Percentiles rank a stretch among this genome's conserved stretches.
phyloP scores from a whole-genome alignment of 2,797 vertebrate genomes.

The Alfaro cultratus region DNA sequence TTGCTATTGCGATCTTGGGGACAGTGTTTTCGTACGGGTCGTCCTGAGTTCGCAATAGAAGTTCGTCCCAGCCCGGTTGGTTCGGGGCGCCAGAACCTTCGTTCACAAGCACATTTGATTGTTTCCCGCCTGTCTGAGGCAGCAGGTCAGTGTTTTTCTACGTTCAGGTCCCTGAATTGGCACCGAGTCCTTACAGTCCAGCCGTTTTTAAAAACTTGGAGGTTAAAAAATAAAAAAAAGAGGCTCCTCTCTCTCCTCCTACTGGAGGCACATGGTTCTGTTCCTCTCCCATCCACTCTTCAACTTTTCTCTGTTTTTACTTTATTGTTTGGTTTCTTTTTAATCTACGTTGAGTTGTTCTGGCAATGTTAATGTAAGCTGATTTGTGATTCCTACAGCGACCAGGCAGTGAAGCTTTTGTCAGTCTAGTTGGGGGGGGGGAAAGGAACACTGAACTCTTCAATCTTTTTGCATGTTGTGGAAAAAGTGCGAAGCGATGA shows the following conservation, averaged over 20 bases:
- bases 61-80: conserved; percentile 26
- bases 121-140: conserved; percentile 41
- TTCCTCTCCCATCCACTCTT: conserved; percentile 60
- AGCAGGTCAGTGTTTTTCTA: conserved; percentile 52
- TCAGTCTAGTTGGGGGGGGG: conserved; percentile 47
- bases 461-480: conserved; percentile 79
- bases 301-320: conserved; percentile 43
- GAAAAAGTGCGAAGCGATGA: conserved; percentile 63
- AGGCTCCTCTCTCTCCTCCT: conserved; percentile 49
- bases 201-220: conserved; percentile 11
- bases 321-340: conserved; percentile 35
- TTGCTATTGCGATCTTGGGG: conserved; percentile 47
- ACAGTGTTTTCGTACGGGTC: conserved; percentile 5
- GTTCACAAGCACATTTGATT: conserved; percentile 68
- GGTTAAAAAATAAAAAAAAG: conserved; percentile 8
- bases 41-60: conserved; percentile 42
- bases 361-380: conserved; percentile 77
- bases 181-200: conserved; percentile 22
- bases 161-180: conserved; percentile 46
- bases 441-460: conserved; percentile 70
- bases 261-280: conserved; percentile 52
- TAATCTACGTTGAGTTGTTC: conserved; percentile 64
- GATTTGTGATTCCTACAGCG: conserved; percentile 72
- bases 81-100: conserved; percentile 37
- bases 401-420: conserved; percentile 63